A percentile compares a stretch with the other conserved stretches of the same genome.
Evolutionary conservation across 2,888 invertebrate genomes (phyloP).

Genomic region (Griposia aprilina): DNA sequence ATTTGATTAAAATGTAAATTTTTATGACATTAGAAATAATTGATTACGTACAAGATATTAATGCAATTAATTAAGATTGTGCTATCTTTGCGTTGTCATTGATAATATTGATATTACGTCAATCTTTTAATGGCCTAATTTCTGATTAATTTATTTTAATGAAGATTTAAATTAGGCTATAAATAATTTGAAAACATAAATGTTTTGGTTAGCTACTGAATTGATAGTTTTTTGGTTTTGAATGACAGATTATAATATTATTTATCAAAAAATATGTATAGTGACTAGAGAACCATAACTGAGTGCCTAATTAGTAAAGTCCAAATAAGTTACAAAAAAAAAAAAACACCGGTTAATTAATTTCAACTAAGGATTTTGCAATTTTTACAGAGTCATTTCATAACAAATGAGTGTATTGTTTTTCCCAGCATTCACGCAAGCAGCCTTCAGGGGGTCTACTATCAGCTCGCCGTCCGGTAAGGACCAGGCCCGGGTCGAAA

Average conservation of each 20-base stretch:
- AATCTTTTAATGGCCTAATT: background rate
- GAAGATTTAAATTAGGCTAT: background rate
- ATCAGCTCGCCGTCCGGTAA: too few species aligned
- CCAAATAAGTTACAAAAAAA: background rate
- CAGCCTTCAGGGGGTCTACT: background rate
- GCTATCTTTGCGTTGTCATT: constrained; percentile 28
- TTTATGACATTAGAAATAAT: constrained; percentile 56
- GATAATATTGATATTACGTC: constrained; percentile 6
- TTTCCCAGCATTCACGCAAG: background rate
- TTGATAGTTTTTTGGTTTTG: background rate
- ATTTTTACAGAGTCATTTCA: background rate
- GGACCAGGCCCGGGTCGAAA: too few species aligned
- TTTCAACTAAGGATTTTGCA: background rate
- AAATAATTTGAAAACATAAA: background rate
- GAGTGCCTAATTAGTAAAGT: too few species aligned
- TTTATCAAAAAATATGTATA: too few species aligned
- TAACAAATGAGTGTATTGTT: background rate
- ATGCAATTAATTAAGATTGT: constrained; percentile 75
- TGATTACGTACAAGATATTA: constrained; percentile 79
- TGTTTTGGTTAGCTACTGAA: background rate
- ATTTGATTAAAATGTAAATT: constrained; percentile 54
- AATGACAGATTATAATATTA: background rate
- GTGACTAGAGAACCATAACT: background rate
- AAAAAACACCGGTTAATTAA: background rate
- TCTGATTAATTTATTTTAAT: background rate